phyloP scores from a whole-genome alignment of 37 sponge, comb jelly and placozoan genomes.

The Lycopodina hypogea region DNA sequence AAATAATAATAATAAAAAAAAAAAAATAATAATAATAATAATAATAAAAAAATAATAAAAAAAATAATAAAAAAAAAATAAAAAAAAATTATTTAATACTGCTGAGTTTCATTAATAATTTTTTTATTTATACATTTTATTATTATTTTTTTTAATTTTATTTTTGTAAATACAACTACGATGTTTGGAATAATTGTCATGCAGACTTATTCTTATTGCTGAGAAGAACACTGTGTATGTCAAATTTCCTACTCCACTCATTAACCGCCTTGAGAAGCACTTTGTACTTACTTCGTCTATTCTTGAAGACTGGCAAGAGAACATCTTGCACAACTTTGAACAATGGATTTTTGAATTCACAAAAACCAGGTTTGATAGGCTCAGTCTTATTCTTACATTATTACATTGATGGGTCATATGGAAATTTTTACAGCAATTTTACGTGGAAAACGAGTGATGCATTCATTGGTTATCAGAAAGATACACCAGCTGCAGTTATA shows the following conservation, averaged over 20 bases:
- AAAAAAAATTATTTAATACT: too few relatives aligned
- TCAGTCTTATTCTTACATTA: neutral
- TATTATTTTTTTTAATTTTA: too few relatives aligned
- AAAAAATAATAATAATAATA: too few relatives aligned
- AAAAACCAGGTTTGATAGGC: neutral
- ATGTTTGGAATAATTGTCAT: neutral
- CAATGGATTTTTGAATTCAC: conserved; percentile 54
- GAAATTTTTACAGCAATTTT: neutral
- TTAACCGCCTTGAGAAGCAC: conserved; percentile 91
- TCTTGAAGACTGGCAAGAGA: conserved; percentile 38
- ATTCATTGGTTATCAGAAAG: conserved; percentile 75
- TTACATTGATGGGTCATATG: neutral
- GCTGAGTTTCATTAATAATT: too few relatives aligned
- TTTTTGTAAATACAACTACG: too few relatives aligned
- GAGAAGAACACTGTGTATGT: conserved; percentile 73
- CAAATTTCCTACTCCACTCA: conserved; percentile 87
- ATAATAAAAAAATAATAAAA: too few relatives aligned
- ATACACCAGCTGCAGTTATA: conserved; percentile 78
- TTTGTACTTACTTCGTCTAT: conserved; percentile 71
- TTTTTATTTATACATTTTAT: too few relatives aligned
- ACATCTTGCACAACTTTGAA: conserved; percentile 20
- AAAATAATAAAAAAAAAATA: too few relatives aligned
- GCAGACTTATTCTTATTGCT: conserved; percentile 74
- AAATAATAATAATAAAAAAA: too few relatives aligned
- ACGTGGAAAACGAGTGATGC: conserved; percentile 57